These are phyloP conservation scores for Apocheima hispidaria DNA, from an alignment of 2,888 invertebrate species.

Conservation along the genomic window DNA sequence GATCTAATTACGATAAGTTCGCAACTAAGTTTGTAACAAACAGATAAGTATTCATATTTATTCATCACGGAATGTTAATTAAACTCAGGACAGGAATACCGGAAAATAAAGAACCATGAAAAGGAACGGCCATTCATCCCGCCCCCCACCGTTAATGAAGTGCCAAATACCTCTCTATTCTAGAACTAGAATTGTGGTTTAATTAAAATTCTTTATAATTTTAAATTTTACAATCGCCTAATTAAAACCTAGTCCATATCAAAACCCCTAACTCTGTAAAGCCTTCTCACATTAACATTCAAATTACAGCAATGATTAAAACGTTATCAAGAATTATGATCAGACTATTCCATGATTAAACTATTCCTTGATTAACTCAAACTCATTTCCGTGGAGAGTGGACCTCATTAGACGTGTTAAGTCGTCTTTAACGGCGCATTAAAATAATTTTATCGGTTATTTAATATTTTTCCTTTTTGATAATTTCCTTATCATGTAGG, in stretches of 20 bases:
- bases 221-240: slow-evolving; percentile 28
- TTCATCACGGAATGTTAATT: slow-evolving; percentile 15
- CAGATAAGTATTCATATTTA: background rate
- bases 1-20: background rate
- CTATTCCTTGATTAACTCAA: slow-evolving; percentile 35
- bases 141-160: slow-evolving; percentile 6
- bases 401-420: slow-evolving; percentile 51
- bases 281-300: slow-evolving; percentile 40
- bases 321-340: slow-evolving; percentile 44
- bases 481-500: slow-evolving; percentile 51
- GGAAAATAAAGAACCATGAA: slow-evolving; percentile 15
- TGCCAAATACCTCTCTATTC: slow-evolving; percentile 9
- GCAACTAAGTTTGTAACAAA: background rate
- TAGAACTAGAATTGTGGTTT: background rate
- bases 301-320: slow-evolving; percentile 38
- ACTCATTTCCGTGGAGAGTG: slow-evolving; percentile 48
- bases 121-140: slow-evolving; percentile 11
- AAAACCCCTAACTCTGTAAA: slow-evolving; percentile 11
- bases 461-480: slow-evolving; percentile 50
- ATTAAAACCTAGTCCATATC: slow-evolving; percentile 29
- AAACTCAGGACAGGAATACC: slow-evolving; percentile 4
- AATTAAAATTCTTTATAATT: slow-evolving; percentile 35
- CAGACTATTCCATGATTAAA: slow-evolving; percentile 37
- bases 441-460: slow-evolving; percentile 44
- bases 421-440: slow-evolving; percentile 42